These are phyloP conservation scores for Amphiprion ocellaris DNA, from an alignment of 2,113 vertebrate genomes.

Conservation along the genomic window DNA sequence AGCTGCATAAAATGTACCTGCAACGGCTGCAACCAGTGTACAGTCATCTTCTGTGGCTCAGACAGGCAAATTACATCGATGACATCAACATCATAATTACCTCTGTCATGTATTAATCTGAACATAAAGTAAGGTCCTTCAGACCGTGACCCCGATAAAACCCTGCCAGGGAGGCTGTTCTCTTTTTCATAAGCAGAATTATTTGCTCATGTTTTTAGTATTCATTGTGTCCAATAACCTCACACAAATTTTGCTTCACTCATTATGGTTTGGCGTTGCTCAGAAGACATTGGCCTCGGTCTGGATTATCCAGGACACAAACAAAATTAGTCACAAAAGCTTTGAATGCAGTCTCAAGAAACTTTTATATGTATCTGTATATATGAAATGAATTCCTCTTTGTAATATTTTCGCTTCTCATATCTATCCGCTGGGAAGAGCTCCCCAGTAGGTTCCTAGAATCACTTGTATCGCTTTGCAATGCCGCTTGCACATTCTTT, in stretches of 20 bases:
- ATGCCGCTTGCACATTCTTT: no score
- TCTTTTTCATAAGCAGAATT: neutral
- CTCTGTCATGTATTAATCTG: neutral
- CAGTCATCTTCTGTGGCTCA: neutral
- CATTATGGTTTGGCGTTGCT: slow-evolving; percentile 8
- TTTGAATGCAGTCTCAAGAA: neutral
- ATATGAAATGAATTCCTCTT: neutral
- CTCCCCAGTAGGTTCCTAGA: neutral
- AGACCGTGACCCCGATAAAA: neutral
- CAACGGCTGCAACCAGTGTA: neutral
- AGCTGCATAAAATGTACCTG: neutral
- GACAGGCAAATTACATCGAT: slow-evolving; percentile 3
- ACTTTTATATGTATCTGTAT: neutral
- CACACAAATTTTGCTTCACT: slow-evolving; percentile 2
- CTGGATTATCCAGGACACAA: neutral
- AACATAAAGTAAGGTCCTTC: neutral
- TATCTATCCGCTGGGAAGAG: neutral
- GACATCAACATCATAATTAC: neutral
- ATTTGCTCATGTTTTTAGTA: neutral
- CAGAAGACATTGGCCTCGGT: slow-evolving; percentile 3
- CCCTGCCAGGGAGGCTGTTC: neutral
- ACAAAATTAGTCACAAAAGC: neutral
- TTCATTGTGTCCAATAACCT: neutral
- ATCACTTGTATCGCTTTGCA: no score
- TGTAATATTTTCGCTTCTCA: slow-evolving; percentile 5